Evolutionary conservation across 1,140 invertebrate species (phyloP).

Genomic region (Brachionus calyciflorus): DNA sequence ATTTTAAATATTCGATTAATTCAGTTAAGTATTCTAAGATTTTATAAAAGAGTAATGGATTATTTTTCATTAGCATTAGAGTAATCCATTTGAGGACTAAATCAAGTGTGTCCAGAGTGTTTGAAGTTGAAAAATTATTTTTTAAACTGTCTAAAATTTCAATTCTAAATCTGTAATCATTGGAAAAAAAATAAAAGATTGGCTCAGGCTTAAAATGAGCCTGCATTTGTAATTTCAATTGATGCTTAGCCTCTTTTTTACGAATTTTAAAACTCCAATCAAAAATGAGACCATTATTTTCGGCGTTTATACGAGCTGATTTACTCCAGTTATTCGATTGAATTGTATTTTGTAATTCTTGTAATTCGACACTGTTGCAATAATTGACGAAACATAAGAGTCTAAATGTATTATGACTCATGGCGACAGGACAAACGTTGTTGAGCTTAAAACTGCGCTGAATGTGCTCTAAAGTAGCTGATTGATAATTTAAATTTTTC

Average conservation of each 20-base stretch:
- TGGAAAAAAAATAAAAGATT: background rate
- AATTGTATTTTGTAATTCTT: background rate
- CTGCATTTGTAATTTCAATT: background rate
- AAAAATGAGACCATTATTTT: background rate
- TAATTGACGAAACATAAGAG: background rate
- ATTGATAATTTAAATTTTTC: background rate
- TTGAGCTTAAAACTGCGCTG: background rate
- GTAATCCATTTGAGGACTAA: background rate
- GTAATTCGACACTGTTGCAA: background rate
- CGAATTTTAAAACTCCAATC: background rate
- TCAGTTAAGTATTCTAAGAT: background rate
- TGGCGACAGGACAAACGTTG: background rate
- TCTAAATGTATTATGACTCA: background rate
- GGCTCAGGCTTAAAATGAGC: background rate
- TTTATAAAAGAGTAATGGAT: background rate
- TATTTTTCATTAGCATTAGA: background rate
- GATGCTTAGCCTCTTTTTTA: background rate
- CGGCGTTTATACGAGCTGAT: background rate
- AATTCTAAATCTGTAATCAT: background rate
- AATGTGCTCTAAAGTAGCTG: background rate
- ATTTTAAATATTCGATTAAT: background rate
- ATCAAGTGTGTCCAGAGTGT: background rate
- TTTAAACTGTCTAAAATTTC: background rate
- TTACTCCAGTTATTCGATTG: background rate
- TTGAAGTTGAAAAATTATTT: background rate